A percentile compares a stretch with the other conserved stretches of the same genome.
phyloP scores from a whole-genome alignment of 2,888 invertebrate genomes.

The Pterostichus madidus region DNA sequence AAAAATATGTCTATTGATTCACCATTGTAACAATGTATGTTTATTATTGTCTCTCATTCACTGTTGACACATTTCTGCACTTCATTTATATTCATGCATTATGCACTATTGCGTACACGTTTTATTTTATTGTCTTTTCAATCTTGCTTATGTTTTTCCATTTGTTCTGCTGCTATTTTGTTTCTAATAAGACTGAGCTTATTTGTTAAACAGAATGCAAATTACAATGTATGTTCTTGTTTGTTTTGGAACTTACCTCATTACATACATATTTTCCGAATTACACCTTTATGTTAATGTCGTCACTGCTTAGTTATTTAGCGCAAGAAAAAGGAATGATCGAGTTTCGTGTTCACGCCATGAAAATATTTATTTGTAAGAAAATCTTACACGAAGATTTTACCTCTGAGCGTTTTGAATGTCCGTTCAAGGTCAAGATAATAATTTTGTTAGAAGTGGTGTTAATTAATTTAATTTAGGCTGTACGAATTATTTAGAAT shows the following conservation, averaged over 20 bases:
- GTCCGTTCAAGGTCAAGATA: slow-evolving; percentile 13
- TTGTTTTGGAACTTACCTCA: slow-evolving; percentile 30
- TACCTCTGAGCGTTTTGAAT: not conserved
- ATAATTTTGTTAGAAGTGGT: not conserved
- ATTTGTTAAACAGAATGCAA: slow-evolving; percentile 54
- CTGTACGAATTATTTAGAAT: slow-evolving; percentile 20
- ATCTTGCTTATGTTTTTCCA: slow-evolving; percentile 30
- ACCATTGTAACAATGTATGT: not conserved
- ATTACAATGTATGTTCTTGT: slow-evolving; percentile 56
- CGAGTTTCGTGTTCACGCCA: not conserved
- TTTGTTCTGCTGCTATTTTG: slow-evolving; percentile 41
- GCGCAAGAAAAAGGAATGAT: slow-evolving; percentile 12
- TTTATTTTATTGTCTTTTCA: slow-evolving; percentile 58
- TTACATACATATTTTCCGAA: slow-evolving; percentile 50
- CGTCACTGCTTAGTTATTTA: slow-evolving; percentile 11
- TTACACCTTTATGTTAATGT: slow-evolving; percentile 32
- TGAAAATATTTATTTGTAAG: too few species aligned
- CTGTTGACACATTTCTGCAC: slow-evolving; percentile 38
- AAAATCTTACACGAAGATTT: too few species aligned
- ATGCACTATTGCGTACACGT: slow-evolving; percentile 28
- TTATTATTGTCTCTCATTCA: slow-evolving; percentile 12
- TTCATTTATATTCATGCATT: slow-evolving; percentile 44
- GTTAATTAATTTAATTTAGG: slow-evolving; percentile 41
- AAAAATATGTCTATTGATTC: too few species aligned
- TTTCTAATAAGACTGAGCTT: slow-evolving; percentile 37